Base-by-base conservation (phyloP, 2,888 invertebrate species). In the Hirtodrosophila alboralis region DNA sequence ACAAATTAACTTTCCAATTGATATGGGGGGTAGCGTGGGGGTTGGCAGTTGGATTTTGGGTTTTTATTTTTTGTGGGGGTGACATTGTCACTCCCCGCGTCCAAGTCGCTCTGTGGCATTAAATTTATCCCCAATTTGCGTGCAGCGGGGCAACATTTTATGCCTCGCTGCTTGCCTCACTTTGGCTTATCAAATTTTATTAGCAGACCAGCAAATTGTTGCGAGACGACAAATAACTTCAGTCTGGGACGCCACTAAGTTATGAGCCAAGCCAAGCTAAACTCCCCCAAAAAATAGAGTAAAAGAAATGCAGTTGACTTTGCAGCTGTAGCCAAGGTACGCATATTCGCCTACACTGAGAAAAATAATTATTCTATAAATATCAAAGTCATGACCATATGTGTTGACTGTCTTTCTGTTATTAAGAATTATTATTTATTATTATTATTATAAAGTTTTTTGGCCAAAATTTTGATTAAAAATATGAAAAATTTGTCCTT, bases 101-200 rank as follows among this genome's bases (percentile, higher is more conserved):
- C 52, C 49, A 38, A 38, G 40, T 30, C 51, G 53, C 53, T 34
- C 41, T 36, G n/a, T n/a, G 44, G 72, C 68, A 73, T 74, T 54
- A 81, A 83, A 77, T 83, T 73, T 83, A 88, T 88, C 81, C 87
- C 83, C 87, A 87, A 85, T 81, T 88, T 87, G 88, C 88, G 88
- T 88, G 88, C 87, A 87, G 65, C 72, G 74, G 59, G 68, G 62
- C 75, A 76, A 86, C 81, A 85, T 84, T 84, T 85, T 80, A 79
- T 80, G 72, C 63, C 63, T 33, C 44, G 45, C 48, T 38, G 53
- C 43, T 27, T 45, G 73, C 79, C 63, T 64, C 80, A 74, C 79
- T 76, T 77, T 83, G 70, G 84, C 83, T 83, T 83, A 83, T 85
- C 77, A 83, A 75, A 79, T 79, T 83, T 81, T 79, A 84, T 83